phyloP scores from a whole-genome alignment of 1,140 invertebrate species.

The Metaphire vulgaris region DNA sequence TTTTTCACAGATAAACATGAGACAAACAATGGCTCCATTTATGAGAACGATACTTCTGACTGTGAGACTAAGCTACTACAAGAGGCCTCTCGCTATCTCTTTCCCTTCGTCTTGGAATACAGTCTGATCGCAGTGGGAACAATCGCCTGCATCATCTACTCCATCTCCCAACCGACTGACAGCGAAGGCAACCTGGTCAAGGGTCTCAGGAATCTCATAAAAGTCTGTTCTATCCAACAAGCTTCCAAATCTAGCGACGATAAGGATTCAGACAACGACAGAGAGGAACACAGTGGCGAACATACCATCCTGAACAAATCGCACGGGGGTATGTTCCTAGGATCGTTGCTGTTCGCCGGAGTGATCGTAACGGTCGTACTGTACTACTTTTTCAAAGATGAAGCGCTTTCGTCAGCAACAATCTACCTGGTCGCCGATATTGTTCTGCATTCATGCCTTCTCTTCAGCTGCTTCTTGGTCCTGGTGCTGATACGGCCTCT shows the following conservation, averaged over 20 bases:
- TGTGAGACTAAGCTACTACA: constrained; percentile 19
- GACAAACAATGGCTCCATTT: no score
- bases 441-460: constrained; percentile 5
- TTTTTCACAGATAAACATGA: no score
- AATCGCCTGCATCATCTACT: constrained; percentile 13
- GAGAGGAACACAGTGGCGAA: background rate
- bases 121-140: constrained; percentile 22
- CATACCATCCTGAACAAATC: constrained; percentile 8
- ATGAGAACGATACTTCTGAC: no score
- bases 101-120: constrained; percentile 30
- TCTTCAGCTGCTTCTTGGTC: constrained; percentile 6
- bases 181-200: background rate
- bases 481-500: constrained; percentile 10
- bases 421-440: constrained; percentile 12
- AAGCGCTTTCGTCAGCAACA: background rate
- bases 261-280: background rate
- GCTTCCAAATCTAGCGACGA: background rate
- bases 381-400: constrained; percentile 2
- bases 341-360: constrained; percentile 10
- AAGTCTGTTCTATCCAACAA: constrained; percentile 5
- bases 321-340: constrained; percentile 7
- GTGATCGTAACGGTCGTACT: constrained; percentile 12
- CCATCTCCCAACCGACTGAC: background rate
- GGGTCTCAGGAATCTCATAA: constrained; percentile 1
- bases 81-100: constrained; percentile 18